Evolutionary conservation across 2,797 vertebrate genomes (phyloP).

Genomic region (Momotus momota): DNA sequence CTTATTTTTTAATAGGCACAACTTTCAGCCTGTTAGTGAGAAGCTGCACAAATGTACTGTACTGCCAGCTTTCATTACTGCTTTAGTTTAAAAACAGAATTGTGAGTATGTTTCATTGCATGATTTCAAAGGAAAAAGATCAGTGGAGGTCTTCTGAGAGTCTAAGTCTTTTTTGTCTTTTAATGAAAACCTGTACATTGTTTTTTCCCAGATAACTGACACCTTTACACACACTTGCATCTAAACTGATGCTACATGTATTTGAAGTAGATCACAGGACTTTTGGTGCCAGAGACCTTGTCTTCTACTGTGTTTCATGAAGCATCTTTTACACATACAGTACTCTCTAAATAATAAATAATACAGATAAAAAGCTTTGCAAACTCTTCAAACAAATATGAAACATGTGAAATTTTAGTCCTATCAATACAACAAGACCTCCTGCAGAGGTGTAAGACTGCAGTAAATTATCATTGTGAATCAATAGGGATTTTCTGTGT

Average conservation of each 20-base stretch:
- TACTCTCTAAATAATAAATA: conserved; percentile 23
- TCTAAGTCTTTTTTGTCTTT: background rate
- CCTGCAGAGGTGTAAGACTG: background rate
- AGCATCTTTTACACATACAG: background rate
- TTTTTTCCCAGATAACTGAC: background rate
- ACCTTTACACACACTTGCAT: background rate
- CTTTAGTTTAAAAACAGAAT: background rate
- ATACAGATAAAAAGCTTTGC: background rate
- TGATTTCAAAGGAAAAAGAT: conserved; percentile 16
- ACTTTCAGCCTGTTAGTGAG: background rate
- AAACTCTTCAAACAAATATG: conserved; percentile 23
- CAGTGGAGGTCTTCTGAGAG: background rate
- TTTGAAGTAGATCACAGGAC: conserved; percentile 32
- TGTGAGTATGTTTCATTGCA: background rate
- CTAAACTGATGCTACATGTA: background rate
- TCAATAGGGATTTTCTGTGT: background rate
- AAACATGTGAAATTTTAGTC: background rate
- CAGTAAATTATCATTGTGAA: background rate
- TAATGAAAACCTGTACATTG: background rate
- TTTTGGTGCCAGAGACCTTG: background rate
- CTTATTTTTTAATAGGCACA: background rate
- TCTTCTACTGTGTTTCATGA: background rate
- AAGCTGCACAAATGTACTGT: background rate
- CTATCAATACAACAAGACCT: background rate
- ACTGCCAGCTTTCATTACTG: background rate